phyloP scores from a whole-genome alignment of 2,113 vertebrate species.

The Pteropus alecto region DNA sequence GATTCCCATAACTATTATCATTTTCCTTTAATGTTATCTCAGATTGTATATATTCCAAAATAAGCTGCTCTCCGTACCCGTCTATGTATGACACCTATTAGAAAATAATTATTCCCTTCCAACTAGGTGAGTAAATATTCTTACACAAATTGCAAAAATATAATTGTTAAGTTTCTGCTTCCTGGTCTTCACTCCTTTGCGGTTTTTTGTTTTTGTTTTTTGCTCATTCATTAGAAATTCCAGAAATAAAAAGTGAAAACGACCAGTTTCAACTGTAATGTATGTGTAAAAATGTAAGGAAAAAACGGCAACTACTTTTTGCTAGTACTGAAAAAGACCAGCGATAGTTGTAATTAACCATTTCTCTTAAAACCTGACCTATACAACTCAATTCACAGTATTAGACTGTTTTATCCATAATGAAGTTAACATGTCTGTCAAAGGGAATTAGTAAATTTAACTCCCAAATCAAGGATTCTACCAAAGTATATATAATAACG shows the following conservation, averaged over 20 bases:
- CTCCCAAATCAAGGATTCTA: constrained; percentile 21
- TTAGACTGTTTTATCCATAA: neutral
- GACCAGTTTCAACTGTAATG: neutral
- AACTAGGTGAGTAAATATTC: neutral
- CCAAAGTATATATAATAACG: neutral
- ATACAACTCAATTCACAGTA: neutral
- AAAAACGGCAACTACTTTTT: neutral
- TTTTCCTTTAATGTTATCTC: neutral
- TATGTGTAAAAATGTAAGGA: neutral
- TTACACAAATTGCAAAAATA: neutral
- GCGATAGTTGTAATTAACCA: neutral
- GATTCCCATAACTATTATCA: neutral
- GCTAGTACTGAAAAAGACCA: neutral
- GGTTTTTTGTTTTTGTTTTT: no score
- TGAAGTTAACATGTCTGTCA: constrained; percentile 19
- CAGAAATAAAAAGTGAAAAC: constrained; percentile 12
- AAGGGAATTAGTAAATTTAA: constrained; percentile 14
- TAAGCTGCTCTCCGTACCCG: neutral
- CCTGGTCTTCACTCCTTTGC: neutral
- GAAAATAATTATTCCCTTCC: neutral
- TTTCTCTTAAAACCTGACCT: constrained; percentile 8
- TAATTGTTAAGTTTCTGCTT: neutral
- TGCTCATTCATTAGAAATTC: neutral
- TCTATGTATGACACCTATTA: neutral
- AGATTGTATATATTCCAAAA: neutral